Evolutionary conservation across 1,140 invertebrate species (phyloP), one percentile per base, ranked within the genome.

Genomic region (Pygmarrhopalites habei): DNA sequence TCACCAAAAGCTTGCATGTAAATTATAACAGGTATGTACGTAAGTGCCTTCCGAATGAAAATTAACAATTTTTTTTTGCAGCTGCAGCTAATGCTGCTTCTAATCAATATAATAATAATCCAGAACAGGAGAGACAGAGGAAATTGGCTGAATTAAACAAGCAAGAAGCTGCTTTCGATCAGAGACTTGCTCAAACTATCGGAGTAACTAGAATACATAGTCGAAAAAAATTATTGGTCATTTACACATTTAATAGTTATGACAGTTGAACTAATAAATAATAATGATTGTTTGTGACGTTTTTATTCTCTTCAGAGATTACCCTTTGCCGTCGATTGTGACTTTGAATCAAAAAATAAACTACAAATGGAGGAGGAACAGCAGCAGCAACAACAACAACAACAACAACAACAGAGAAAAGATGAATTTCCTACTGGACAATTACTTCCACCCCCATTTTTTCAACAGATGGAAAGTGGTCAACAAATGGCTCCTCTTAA

Each of bases 101-200:
- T 78, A 1, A 84, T 86, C 66, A n/a, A n/a, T n/a, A n/a, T n/a
- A n/a, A n/a, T n/a, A n/a, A n/a, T n/a, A n/a, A n/a, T n/a, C 81
- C 84, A 72, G 76, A 77, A 61, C 86, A 88, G 71, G 85, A 86
- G 61, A 84, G 86, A 71, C 80, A 85, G 76, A 77, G 83, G 4
- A 85, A 85, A 72, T 68, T 85, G 52, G 83, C 84, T 60, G 83
- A 85, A 74, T 82, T 86, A 80, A 85, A 85, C 62, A 82, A 86
- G 68, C 85, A 86, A 65, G 86, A 88, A 69, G 85, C 87, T 52
- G 86, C 88, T 71, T 87, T 89, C 75, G 85, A 89, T 72, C 85
- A 86, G 72, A 86, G 89, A 75, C 77, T 87, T 47, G 85, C 86
- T 64, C 82, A 84, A 75, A 84, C 83, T 53, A 80, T 85, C 63